Evolutionary conservation across 2,797 vertebrate genomes (phyloP).

Genomic region (Pangasius krempfi): DNA sequence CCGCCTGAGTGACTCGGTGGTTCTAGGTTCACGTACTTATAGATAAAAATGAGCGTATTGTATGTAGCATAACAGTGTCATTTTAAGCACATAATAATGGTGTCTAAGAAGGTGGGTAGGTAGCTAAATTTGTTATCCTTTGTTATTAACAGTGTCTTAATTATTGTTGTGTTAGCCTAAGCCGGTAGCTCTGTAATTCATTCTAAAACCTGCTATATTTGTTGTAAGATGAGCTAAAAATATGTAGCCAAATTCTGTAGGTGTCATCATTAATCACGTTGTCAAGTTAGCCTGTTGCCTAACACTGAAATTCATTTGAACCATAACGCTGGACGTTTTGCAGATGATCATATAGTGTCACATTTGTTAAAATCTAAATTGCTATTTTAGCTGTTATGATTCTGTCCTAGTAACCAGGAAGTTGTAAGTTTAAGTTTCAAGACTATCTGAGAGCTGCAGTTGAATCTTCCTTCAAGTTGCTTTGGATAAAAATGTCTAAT

Average conservation of each 20-base stretch:
- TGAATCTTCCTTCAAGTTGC: background rate
- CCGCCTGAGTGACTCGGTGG: too few relatives aligned
- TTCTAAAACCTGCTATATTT: background rate
- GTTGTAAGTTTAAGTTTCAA: too few relatives aligned
- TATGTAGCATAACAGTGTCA: background rate
- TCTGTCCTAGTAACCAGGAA: background rate
- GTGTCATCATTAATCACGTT: background rate
- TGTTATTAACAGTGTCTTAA: too few relatives aligned
- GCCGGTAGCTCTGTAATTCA: background rate
- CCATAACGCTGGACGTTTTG: background rate
- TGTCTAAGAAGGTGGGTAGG: background rate
- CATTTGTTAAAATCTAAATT: background rate
- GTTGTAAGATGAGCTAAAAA: background rate
- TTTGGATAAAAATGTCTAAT: background rate
- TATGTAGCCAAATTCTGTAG: background rate
- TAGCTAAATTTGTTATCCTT: background rate
- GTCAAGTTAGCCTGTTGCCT: background rate
- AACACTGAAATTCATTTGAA: background rate
- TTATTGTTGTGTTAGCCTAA: background rate
- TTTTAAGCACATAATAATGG: background rate
- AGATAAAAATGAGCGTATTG: background rate
- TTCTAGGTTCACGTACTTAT: background rate
- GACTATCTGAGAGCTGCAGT: too few relatives aligned
- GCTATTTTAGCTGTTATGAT: background rate
- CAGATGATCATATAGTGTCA: background rate